phyloP scores from a whole-genome alignment of 2,797 vertebrate species.

The Petrocephalus sullivani region DNA sequence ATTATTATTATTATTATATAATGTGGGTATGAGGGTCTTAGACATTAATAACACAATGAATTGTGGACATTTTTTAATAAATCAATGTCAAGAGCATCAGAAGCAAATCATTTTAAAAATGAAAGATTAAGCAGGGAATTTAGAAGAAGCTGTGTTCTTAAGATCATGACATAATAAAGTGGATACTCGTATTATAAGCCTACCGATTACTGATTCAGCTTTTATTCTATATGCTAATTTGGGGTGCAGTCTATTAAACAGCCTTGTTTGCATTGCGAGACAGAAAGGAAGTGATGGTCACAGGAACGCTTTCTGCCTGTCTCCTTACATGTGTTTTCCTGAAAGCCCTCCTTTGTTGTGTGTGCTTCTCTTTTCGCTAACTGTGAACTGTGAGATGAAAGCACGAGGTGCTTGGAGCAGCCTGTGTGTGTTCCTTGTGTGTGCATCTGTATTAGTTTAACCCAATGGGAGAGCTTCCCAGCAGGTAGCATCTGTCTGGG shows the following conservation, averaged over 20 bases:
- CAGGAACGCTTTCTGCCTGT: neutral
- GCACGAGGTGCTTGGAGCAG: neutral
- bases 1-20: neutral
- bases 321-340: neutral
- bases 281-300: neutral
- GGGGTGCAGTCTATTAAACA: neutral
- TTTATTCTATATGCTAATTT: neutral
- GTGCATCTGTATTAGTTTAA: conserved; percentile 74
- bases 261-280: neutral
- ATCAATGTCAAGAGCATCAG: neutral
- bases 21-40: neutral
- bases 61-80: neutral
- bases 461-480: conserved; percentile 71
- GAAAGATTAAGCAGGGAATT: neutral
- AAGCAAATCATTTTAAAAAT: neutral
- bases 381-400: neutral
- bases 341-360: neutral
- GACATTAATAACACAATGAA: neutral
- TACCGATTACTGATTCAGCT: neutral
- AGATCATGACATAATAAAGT: neutral
- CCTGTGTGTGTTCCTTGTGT: conserved; percentile 3
- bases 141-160: neutral
- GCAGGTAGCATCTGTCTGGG: conserved; percentile 73
- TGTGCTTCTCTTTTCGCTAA: neutral
- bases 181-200: neutral